Evolutionary conservation across 2,888 invertebrate species (phyloP), one percentile per base, ranked within the genome.

Genomic region (Creontiades dilutus): DNA sequence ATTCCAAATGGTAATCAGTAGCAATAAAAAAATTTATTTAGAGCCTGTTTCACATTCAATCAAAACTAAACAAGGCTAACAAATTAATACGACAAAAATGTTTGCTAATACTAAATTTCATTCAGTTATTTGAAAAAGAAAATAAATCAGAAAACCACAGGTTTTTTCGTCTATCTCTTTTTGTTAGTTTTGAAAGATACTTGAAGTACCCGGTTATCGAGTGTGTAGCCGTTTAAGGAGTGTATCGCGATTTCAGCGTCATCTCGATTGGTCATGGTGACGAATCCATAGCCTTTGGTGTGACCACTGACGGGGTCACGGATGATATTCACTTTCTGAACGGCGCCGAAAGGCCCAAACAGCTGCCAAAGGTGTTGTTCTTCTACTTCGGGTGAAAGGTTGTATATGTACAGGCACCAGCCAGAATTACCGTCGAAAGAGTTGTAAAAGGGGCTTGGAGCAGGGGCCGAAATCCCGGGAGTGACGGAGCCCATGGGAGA

Each of bases 251-350:
- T 97, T 92, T 98, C 96, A 90, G 99, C 98, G 94, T 99, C 99
- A 93, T 99, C 98, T 93, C 99, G 99, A 94, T 98, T 98, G 93
- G 98, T 98, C 99, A 99, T 99, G 92, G 98, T 98, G 92, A 99
- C 98, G 94, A 99, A 99, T 92, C 98, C 99, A 94, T 98, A 99
- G 92, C 99, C 99, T 95, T 98, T 99, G 95, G 99, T 99, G 94
- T 99, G 99, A 95, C 98, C 98, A 92, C 98, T 98, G 93, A 97
- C 96, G 92, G 97, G 96, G 95, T 99, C 98, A 93, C 98, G 96
- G 93, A 98, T 98, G 92, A 99, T 98, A 95, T 99, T 99, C 92
- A 99, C 98, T 94, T 97, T 97, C 94, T 98, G 97, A 93, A 99
- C 98, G 93, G 98, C 98, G 93, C 99, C 99, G 93, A 99, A 99